A percentile compares a stretch with the other conserved stretches of the same genome.
Conservation (phyloP, 2,888 invertebrate genomes). For the Chaitophorus viminalis region DNA sequence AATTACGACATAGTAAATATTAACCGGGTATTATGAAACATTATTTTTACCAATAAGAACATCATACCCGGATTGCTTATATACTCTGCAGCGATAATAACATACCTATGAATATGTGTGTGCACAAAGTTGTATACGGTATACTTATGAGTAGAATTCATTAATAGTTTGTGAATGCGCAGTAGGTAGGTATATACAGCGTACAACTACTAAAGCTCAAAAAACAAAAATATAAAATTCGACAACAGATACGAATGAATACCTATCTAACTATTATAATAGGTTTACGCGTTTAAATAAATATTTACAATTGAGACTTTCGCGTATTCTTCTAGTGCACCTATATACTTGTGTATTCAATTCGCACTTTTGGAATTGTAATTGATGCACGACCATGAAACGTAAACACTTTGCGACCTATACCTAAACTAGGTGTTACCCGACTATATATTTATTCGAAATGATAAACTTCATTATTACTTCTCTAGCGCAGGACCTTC, state of each 20-base stretch:
- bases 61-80: no score
- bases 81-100: no score
- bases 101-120: neutral
- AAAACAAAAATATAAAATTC: neutral
- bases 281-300: neutral
- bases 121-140: neutral
- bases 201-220: neutral
- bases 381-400: conserved; percentile 33
- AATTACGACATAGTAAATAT: no score
- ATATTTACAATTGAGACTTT: conserved; percentile 12
- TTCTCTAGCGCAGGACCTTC: neutral
- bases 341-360: neutral
- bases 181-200: neutral
- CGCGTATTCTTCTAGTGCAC: neutral
- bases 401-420: neutral
- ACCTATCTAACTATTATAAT: no score
- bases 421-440: neutral
- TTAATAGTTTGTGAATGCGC: neutral
- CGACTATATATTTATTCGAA: neutral
- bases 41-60: no score
- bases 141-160: neutral
- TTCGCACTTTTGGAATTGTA: neutral
- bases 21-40: no score
- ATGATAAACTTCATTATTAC: neutral
- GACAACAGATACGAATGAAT: neutral